phyloP scores from a whole-genome alignment of 2,113 vertebrate genomes.

The Psammodynastes pulverulentus region DNA sequence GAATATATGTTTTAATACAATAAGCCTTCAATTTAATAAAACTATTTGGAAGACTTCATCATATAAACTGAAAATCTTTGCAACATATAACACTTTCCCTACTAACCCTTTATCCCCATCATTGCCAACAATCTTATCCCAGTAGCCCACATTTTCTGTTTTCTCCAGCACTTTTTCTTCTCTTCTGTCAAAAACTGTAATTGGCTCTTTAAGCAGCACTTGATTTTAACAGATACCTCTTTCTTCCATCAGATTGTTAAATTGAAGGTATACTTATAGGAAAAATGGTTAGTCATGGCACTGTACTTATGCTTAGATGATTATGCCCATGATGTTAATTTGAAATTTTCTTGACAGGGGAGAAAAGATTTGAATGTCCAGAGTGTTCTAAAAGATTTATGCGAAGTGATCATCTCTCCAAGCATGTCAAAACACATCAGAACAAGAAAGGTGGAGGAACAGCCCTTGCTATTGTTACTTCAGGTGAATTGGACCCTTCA shows the following conservation, averaged over 20 bases:
- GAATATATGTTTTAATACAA: neutral
- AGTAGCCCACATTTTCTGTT: neutral
- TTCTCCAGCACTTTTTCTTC: neutral
- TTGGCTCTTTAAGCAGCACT: neutral
- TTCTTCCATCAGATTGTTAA: neutral
- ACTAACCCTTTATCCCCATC: neutral
- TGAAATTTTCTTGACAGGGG: slow-evolving; percentile 75
- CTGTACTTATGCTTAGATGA: neutral
- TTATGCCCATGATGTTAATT: neutral
- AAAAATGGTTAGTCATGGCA: neutral
- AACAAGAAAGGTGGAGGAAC: slow-evolving; percentile 94
- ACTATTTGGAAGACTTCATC: neutral
- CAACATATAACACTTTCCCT: neutral
- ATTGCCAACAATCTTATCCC: neutral
- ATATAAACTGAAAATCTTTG: neutral
- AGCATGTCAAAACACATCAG: slow-evolving; percentile 99
- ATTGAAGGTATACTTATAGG: neutral
- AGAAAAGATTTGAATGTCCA: slow-evolving; percentile 96
- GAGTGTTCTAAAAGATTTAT: slow-evolving; percentile 99
- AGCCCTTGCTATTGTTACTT: slow-evolving; percentile 94
- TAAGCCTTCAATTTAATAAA: neutral
- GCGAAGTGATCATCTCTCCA: slow-evolving; percentile 98
- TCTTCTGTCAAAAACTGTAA: neutral
- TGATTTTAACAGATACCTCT: neutral
- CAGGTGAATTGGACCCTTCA: slow-evolving; percentile 92